Percentiles rank a stretch among this genome's conserved stretches.
phyloP scores from a whole-genome alignment of 2,113 vertebrate genomes.

The Dunckerocampus dactyliophorus region DNA sequence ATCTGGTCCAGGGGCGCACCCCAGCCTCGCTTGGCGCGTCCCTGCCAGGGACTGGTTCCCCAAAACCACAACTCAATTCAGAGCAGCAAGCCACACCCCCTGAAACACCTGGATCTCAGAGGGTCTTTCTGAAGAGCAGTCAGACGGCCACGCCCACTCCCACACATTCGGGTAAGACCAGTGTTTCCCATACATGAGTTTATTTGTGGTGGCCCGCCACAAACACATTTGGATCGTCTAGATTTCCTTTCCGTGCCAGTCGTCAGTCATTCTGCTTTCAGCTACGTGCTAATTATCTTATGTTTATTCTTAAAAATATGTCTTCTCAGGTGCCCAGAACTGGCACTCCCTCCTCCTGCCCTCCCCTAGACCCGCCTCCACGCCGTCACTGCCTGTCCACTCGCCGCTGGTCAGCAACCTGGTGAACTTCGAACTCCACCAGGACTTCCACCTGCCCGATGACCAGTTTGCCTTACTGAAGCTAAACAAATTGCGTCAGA shows the following conservation, averaged over 20 bases:
- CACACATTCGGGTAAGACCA: slow-evolving; percentile 32
- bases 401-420: background rate
- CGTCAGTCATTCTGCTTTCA: background rate
- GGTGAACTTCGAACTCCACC: slow-evolving; percentile 25
- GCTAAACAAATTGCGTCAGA: slow-evolving; percentile 53
- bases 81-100: slow-evolving; percentile 5
- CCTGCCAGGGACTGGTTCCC: background rate
- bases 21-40: background rate
- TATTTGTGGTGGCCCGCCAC: background rate
- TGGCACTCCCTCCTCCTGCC: slow-evolving; percentile 40
- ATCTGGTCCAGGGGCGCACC: slow-evolving; percentile 1
- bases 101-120: background rate
- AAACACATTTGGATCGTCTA: background rate
- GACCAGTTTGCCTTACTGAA: slow-evolving; percentile 63
- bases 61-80: background rate
- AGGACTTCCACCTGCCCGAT: slow-evolving; percentile 65
- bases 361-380: slow-evolving; percentile 4
- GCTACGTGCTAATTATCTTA: background rate
- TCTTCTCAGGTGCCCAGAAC: slow-evolving; percentile 9
- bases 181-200: background rate
- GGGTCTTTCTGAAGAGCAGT: slow-evolving; percentile 33
- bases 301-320: background rate
- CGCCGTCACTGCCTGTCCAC: background rate
- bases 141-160: background rate
- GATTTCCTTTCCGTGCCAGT: background rate